These are phyloP conservation scores for Myiagra hebetior DNA, from an alignment of 2,113 vertebrate genomes.

Conservation along the genomic window DNA sequence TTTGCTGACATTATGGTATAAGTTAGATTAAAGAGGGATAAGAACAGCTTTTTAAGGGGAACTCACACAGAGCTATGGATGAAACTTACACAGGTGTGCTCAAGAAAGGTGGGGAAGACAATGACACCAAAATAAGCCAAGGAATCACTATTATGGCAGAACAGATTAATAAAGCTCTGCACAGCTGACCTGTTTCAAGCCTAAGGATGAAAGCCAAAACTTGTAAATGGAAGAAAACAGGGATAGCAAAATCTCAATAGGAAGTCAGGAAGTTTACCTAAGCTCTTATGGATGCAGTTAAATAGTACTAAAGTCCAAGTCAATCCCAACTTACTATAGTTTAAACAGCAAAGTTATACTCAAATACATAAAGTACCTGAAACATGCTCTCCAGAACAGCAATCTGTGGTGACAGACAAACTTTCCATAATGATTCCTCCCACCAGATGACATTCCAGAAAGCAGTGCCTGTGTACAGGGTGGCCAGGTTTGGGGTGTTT, in stretches of 20 bases:
- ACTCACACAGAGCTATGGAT: not conserved
- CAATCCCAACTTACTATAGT: not conserved
- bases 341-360: not conserved
- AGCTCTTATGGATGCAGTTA: not conserved
- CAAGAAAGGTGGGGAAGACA: not conserved
- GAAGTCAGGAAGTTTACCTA: not conserved
- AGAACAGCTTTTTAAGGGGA: not conserved
- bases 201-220: not conserved
- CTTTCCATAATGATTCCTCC: not conserved
- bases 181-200: not conserved
- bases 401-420: not conserved
- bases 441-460: not conserved
- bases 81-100: not conserved
- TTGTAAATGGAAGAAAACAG: not conserved
- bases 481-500: not conserved
- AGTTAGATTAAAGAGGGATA: not conserved
- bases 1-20: not conserved
- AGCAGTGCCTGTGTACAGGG: not conserved
- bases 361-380: not conserved
- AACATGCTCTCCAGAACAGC: not conserved
- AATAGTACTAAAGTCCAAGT: not conserved
- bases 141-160: not conserved
- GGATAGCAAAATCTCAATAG: not conserved
- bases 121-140: not conserved
- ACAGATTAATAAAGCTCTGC: not conserved